phyloP scores from a whole-genome alignment of 1,140 invertebrate species.

The Bombus cullumanus region DNA sequence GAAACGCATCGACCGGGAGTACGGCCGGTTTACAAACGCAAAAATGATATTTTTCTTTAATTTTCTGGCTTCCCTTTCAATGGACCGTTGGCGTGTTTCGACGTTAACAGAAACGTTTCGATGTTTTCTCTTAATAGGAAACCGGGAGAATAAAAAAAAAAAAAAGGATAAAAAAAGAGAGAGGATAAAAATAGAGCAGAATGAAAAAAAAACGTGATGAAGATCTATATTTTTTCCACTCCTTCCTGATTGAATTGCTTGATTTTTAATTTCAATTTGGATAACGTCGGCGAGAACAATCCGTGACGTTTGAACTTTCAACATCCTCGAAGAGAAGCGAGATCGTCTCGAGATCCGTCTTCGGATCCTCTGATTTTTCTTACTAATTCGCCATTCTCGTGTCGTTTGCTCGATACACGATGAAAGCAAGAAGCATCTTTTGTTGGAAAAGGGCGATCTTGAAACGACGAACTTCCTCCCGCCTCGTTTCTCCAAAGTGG shows the following conservation, averaged over 20 bases:
- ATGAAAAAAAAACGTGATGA: not conserved
- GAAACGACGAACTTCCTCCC: slow-evolving; percentile 16
- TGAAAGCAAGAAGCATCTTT: slow-evolving; percentile 32
- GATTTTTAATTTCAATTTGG: not conserved
- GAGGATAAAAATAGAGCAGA: not conserved
- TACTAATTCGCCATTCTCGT: slow-evolving; percentile 12
- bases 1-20: slow-evolving; percentile 11
- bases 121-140: slow-evolving; percentile 16
- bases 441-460: slow-evolving; percentile 9
- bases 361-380: not conserved
- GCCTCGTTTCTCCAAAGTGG: slow-evolving; percentile 1
- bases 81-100: slow-evolving; percentile 13
- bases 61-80: slow-evolving; percentile 29
- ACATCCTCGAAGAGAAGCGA: not conserved
- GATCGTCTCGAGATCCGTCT: not conserved
- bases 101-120: slow-evolving; percentile 24
- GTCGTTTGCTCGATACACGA: slow-evolving; percentile 17
- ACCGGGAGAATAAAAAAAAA: not conserved
- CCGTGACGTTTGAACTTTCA: not conserved
- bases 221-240: not conserved
- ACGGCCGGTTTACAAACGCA: slow-evolving; percentile 24
- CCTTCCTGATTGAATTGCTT: not conserved
- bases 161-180: not conserved
- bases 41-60: slow-evolving; percentile 45
- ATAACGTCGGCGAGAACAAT: not conserved